Percentiles rank a stretch among this genome's conserved stretches.
These are phyloP conservation scores for Verasper variegatus DNA, from an alignment of 2,113 vertebrate species.

Conservation along the genomic window DNA sequence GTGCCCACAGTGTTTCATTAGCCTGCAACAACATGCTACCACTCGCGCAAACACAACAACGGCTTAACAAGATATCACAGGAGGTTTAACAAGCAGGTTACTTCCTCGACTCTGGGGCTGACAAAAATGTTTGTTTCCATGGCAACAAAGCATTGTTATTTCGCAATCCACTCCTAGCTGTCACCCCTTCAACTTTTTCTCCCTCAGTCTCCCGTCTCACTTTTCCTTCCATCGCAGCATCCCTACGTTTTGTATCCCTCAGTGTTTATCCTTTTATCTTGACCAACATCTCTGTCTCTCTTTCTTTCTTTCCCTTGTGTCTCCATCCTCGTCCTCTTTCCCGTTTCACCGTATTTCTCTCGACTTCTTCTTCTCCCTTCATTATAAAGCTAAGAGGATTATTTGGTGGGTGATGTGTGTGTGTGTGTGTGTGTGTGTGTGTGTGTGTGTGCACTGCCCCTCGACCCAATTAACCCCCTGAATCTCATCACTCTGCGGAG, in stretches of 20 bases:
- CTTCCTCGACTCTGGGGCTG: conserved; percentile 63
- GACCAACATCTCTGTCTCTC: conserved; percentile 65
- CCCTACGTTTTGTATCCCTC: conserved; percentile 41
- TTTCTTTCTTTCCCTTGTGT: conserved; percentile 32
- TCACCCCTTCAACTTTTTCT: conserved; percentile 66
- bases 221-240: conserved; percentile 42
- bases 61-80: conserved; percentile 74
- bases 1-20: conserved; percentile 66
- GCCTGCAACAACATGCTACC: conserved; percentile 52
- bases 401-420: conserved; percentile 39
- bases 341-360: conserved; percentile 18
- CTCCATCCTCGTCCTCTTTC: conserved; percentile 26
- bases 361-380: conserved; percentile 61
- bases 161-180: conserved; percentile 67
- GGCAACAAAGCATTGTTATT: conserved; percentile 73
- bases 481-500: conserved; percentile 64
- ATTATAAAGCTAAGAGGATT: conserved; percentile 82
- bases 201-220: not conserved
- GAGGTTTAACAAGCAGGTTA: conserved; percentile 77
- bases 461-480: conserved; percentile 77
- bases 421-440: conserved; percentile 39
- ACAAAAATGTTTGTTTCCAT: conserved; percentile 76
- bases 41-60: conserved; percentile 71
- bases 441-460: conserved; percentile 53
- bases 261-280: conserved; percentile 77